A percentile compares a stretch with the other conserved stretches of the same genome.
Evolutionary conservation across 2,888 invertebrate genomes (phyloP).

Genomic region (Zygothrica quintamaculata): DNA sequence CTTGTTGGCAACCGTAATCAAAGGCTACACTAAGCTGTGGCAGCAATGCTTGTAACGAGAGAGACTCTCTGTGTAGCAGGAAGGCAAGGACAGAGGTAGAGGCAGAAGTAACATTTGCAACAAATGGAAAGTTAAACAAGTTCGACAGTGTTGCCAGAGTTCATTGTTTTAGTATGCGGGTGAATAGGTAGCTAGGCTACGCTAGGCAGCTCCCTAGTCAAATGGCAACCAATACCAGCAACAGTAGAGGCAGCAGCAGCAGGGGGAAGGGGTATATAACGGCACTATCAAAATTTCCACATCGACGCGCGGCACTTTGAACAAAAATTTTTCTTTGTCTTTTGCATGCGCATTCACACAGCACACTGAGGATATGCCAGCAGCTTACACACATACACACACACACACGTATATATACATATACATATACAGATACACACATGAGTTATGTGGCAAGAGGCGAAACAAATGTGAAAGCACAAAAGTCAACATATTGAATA

Average conservation of each 20-base stretch:
- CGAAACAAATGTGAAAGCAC: conserved; percentile 75
- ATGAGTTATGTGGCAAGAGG: conserved; percentile 70
- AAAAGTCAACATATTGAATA: conserved; percentile 81
- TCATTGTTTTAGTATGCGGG: conserved; percentile 64
- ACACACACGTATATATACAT: conserved; percentile 13
- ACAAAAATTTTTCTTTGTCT: conserved; percentile 76
- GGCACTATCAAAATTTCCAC: conserved; percentile 75
- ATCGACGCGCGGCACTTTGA: conserved; percentile 68
- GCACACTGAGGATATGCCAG: not conserved
- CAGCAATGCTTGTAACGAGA: conserved; percentile 15
- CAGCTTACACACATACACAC: conserved; percentile 8
- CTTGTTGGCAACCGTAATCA: conserved; percentile 69
- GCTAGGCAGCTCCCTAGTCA: not conserved
- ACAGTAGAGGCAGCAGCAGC: too few species aligned
- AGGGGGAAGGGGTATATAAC: too few species aligned
- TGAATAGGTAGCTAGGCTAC: conserved; percentile 2
- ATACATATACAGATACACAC: conserved; percentile 27
- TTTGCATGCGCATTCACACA: conserved; percentile 47
- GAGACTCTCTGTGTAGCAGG: too few species aligned
- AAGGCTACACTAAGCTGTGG: conserved; percentile 66
- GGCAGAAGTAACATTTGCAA: conserved; percentile 30
- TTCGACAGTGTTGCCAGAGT: conserved; percentile 69
- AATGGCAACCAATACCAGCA: not conserved
- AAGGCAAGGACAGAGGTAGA: too few species aligned
- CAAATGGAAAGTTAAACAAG: conserved; percentile 78